A percentile compares a stretch with the other conserved stretches of the same genome.
Conservation (phyloP, 2,888 invertebrate genomes). For the Diarsia mendica region DNA sequence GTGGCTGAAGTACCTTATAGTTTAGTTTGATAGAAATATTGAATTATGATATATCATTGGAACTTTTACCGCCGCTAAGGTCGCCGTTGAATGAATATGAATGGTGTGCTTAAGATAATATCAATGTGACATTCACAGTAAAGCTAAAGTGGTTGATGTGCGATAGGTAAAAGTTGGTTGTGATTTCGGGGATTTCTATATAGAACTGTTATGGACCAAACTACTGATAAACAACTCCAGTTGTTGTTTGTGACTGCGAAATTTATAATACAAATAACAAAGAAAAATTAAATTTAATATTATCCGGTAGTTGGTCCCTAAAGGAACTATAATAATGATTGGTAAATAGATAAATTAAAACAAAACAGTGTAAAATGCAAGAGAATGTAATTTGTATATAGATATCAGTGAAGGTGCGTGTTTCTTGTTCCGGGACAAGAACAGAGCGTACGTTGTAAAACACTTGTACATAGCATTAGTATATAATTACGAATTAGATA, state of each 20-base stretch:
- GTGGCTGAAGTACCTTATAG: constrained; percentile 45
- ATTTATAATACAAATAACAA: not conserved
- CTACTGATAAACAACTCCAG: not conserved
- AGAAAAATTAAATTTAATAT: not conserved
- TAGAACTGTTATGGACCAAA: constrained; percentile 35
- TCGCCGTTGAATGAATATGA: not conserved
- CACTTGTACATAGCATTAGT: constrained; percentile 53
- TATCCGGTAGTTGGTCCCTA: constrained; percentile 32
- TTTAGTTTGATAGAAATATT: constrained; percentile 10
- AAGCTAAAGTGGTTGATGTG: constrained; percentile 13
- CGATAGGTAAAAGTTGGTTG: constrained; percentile 41
- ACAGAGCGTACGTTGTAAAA: constrained; percentile 11
- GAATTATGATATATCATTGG: not conserved
- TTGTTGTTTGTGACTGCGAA: not conserved
- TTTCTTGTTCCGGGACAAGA: constrained; percentile 1
- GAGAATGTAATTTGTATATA: constrained; percentile 35
- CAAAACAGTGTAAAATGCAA: constrained; percentile 11
- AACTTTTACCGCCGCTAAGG: constrained; percentile 23
- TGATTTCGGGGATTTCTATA: constrained; percentile 34
- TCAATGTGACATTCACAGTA: not conserved
- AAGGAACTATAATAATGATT: constrained; percentile 9
- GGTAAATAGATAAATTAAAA: constrained; percentile 9
- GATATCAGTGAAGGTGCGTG: not conserved
- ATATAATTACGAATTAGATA: constrained; percentile 53
- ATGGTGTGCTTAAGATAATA: constrained; percentile 1